Base-by-base conservation (phyloP, 2,797 vertebrate species). In the Neopelma chrysocephalum region DNA sequence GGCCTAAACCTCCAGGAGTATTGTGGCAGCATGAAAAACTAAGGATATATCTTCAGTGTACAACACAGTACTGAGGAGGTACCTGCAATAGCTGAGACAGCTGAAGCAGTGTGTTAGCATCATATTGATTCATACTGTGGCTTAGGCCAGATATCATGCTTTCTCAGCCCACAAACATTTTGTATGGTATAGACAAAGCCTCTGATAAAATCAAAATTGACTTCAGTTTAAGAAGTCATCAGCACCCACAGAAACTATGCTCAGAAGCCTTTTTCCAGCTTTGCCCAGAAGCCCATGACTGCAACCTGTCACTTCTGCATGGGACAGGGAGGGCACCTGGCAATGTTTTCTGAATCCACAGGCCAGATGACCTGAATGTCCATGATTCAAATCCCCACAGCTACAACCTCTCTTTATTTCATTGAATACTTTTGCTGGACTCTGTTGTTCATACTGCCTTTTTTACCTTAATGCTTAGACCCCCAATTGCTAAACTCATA, bases 341-440 rank as follows among this genome's bases (percentile, higher is more conserved):
- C 15, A 22, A 20, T 2, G 17, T 42, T 68, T 68, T 36, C 45
- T n/a, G n/a, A 40, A 89, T 36, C 22, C 31, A 8, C 6, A 10
- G 32, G 15, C n/a, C 32, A 29, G 15, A 22, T 3, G 0, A 20
- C 31, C 25, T 27, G 19, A 42, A 53, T 7, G 3, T 17, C 66
- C 11, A 2, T 5, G 6, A 65, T 48, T 65, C 32, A 57, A 22
- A 48, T 19, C 1, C 1, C 10, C 51, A 11, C 4, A 2, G 60
- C 22, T 51, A 27, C 45, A 38, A 11, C 31, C 23, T 48, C 6
- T 6, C 11, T 18, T 60, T 15, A 17, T 40, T 92, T 69, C 50
- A 36, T 1, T 11, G 2, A 29, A 65, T 34, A 22, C 22, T 64
- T 80, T 69, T 64, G 16, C 71, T 72, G 71, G 31, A 17, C 15